phyloP scores from a whole-genome alignment of 1,140 invertebrate genomes.

The Drosophila murphyi region DNA sequence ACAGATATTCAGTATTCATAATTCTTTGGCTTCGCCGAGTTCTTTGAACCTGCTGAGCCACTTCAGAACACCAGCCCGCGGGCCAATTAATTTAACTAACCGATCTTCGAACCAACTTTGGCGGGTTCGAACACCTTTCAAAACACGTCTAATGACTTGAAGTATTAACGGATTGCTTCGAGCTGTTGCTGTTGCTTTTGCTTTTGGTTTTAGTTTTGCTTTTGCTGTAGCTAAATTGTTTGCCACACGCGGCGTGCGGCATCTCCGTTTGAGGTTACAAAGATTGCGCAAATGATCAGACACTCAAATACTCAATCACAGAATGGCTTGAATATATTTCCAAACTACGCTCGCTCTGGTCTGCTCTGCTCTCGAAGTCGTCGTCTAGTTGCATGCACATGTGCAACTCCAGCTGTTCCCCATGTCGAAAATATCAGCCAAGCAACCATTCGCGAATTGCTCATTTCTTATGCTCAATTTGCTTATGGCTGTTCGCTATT shows the following conservation, averaged over 20 bases:
- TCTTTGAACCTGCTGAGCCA: constrained; percentile 60
- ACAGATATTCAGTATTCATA: constrained; percentile 53
- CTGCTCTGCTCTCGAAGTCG: constrained; percentile 7
- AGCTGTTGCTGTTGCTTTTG: constrained; percentile 22
- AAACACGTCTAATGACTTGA: constrained; percentile 69
- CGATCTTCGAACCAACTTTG: constrained; percentile 2
- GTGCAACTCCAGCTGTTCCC: constrained; percentile 1
- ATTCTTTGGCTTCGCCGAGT: constrained; percentile 45
- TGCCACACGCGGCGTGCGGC: constrained; percentile 38
- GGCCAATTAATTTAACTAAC: constrained; percentile 41
- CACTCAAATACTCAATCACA: constrained; percentile 5
- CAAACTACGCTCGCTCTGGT: background rate
- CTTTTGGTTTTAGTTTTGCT: background rate
- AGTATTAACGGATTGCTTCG: constrained; percentile 62
- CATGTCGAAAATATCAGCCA: constrained; percentile 35
- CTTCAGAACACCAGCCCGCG: constrained; percentile 40
- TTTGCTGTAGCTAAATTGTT: constrained; percentile 32
- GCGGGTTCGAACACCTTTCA: constrained; percentile 79
- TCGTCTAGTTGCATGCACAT: constrained; percentile 6
- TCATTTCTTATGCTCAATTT: constrained; percentile 59
- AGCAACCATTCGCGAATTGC: constrained; percentile 47
- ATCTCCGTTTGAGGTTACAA: constrained; percentile 10
- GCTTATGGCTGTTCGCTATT: constrained; percentile 43
- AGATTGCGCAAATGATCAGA: constrained; percentile 31
- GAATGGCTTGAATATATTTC: constrained; percentile 1